Base-by-base conservation (phyloP, 2,797 vertebrate species). In the Spizella passerina region DNA sequence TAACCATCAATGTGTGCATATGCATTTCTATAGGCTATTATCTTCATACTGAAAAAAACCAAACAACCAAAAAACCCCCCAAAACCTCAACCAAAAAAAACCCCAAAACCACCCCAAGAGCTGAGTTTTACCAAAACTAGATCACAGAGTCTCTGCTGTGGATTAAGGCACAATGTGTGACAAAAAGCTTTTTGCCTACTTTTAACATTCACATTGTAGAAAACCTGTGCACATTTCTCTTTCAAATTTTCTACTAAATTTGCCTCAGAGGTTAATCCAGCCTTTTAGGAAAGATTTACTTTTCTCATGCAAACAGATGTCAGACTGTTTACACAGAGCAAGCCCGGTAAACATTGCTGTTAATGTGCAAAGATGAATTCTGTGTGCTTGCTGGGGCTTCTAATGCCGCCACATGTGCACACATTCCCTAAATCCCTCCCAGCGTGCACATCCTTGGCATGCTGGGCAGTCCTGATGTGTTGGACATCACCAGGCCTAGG, bases 241-340 rank as follows among this genome's bases (percentile, higher is more conserved):
- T 87, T 93, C 56, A 82, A 82, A 68, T 85, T 94, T 90, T 85
- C 78, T 80, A 77, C 71, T 87, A 72, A 75, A 87, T 89, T 92
- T 89, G 41, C 61, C 78, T 89, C 68, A 81, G 81, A 89, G 78
- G 81, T 94, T 95, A 93, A 93, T 80, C 68, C 57, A 82, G 71
- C 53, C 71, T 91, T 93, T 92, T 94, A 95, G 86, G 38, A 43
- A 77, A 93, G 82, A 91, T 94, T 95, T 93, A 47, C 81, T 86
- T 95, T 88, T 65, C 90, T 78, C 90, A 49, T 78, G 91, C 86
- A 92, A 96, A 92, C 93, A 93, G 82, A 89, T 87, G 83, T 94
- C 92, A 94, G 94, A 80, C 50, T 82, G 83, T 95, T 94, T 96
- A 85, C 61, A 61, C 61, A 71, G 52, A 73, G 49, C 47, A 29